Percentiles rank a stretch among this genome's conserved stretches.
Evolutionary conservation across 2,888 invertebrate species (phyloP).

Genomic region (Drosophila kuntzei): DNA sequence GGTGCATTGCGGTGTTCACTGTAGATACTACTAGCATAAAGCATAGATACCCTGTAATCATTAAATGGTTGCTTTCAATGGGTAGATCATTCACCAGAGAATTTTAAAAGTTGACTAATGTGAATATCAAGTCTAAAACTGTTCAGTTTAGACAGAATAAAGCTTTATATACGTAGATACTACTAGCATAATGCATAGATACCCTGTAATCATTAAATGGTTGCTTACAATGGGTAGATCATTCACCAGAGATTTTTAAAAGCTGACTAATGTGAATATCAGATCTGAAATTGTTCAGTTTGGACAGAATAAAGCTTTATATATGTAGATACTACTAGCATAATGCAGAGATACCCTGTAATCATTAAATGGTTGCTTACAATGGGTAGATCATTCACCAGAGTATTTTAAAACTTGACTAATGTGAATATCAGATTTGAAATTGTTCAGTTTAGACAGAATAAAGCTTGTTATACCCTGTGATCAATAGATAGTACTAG

Average conservation of each 20-base stretch:
- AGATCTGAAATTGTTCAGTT: not conserved
- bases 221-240: not conserved
- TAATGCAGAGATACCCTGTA: slow-evolving; percentile 3
- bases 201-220: not conserved
- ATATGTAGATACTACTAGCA: not conserved
- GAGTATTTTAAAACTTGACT: not conserved
- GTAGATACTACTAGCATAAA: not conserved
- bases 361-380: not conserved
- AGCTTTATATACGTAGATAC: not conserved
- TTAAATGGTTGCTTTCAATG: not conserved
- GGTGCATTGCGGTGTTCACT: slow-evolving; percentile 34
- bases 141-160: not conserved
- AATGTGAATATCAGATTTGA: not conserved
- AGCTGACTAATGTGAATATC: not conserved
- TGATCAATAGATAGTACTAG: not conserved
- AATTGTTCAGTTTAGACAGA: not conserved
- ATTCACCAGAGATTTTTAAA: not conserved
- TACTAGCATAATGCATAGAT: not conserved
- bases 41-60: slow-evolving; percentile 20
- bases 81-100: not conserved
- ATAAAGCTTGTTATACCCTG: not conserved
- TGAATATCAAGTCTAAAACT: not conserved
- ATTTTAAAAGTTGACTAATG: not conserved
- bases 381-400: not conserved
- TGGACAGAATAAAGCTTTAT: not conserved